Evolutionary conservation across 2,888 invertebrate genomes (phyloP), one percentile per base, ranked within the genome.

Genomic region (Clistopyga incitator): DNA sequence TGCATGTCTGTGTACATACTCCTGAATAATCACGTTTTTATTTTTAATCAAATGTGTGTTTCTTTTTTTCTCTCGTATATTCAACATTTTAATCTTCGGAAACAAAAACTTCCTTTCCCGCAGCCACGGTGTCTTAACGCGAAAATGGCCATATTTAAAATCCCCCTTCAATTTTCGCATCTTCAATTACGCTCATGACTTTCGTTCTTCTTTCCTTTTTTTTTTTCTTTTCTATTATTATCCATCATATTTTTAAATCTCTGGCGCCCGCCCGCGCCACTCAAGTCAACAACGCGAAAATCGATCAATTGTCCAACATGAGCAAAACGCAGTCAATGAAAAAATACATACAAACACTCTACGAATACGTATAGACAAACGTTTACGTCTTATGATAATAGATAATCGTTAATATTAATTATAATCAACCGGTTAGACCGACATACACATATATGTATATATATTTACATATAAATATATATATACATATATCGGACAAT

Each of bases 281-380:
- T 86, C 80, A 87, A 87, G 86, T 84, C 84, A 88, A 87, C 88
- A 89, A 89, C 86, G 86, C 79, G 85, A 84, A 84, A 82, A 78
- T 84, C 82, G 81, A 85, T 86, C 79, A 86, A 85, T 85, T 87
- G 67, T 85, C 75, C 86, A 89, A 89, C 88, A 88, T 90, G 90
- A 90, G 90, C 90, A 90, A 90, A 90, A 90, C 87, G 87, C 89
- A 88, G 89, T 90, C 85, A 87, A 90, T 90, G 88, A 88, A 90
- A 90, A 89, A 90, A 90, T 91, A 90, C 87, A 83, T 86, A 87
- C 88, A 89, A 89, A 90, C 88, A 88, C 86, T 88, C 88, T 88
- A 89, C 85, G 81, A 88, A 88, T 88, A 86, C 86, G 85, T 70
- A 83, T 80, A 81, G 83, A 81, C 68, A 84, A 84, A 77, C 77